Percentiles rank a stretch among this genome's conserved stretches.
phyloP scores from a whole-genome alignment of 2,888 invertebrate genomes.

The Tholera decimalis region DNA sequence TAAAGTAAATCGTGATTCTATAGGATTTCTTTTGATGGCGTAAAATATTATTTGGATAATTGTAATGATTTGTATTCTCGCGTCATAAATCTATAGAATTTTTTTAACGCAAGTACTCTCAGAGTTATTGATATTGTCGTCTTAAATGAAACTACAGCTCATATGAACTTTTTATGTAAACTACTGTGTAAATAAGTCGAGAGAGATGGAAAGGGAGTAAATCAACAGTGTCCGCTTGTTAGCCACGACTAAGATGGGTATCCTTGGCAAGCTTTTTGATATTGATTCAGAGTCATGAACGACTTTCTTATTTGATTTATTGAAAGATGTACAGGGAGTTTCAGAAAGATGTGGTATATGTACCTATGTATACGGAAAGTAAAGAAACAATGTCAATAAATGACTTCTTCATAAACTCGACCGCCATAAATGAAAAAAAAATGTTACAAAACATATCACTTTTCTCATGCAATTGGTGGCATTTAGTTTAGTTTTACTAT shows the following conservation, averaged over 20 bases:
- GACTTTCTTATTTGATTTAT: conserved; percentile 37
- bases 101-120: too few species aligned
- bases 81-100: too few species aligned
- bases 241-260: conserved; percentile 6
- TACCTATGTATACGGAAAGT: too few species aligned
- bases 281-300: conserved; percentile 30
- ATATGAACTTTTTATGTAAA: too few species aligned
- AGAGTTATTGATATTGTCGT: too few species aligned
- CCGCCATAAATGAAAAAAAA: too few species aligned
- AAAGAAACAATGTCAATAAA: too few species aligned
- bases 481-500: too few species aligned
- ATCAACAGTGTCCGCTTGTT: conserved; percentile 41
- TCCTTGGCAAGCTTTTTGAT: conserved; percentile 23
- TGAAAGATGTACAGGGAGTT: not conserved
- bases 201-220: conserved; percentile 21
- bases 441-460: too few species aligned
- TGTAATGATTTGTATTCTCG: not conserved
- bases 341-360: too few species aligned
- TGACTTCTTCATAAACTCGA: too few species aligned
- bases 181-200: conserved; percentile 37
- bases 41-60: not conserved
- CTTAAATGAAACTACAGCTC: conserved; percentile 23
- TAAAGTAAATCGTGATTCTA: not conserved
- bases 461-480: too few species aligned
- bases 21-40: not conserved